phyloP scores from a whole-genome alignment of 2,797 vertebrate genomes.

The Remorina albescens region DNA sequence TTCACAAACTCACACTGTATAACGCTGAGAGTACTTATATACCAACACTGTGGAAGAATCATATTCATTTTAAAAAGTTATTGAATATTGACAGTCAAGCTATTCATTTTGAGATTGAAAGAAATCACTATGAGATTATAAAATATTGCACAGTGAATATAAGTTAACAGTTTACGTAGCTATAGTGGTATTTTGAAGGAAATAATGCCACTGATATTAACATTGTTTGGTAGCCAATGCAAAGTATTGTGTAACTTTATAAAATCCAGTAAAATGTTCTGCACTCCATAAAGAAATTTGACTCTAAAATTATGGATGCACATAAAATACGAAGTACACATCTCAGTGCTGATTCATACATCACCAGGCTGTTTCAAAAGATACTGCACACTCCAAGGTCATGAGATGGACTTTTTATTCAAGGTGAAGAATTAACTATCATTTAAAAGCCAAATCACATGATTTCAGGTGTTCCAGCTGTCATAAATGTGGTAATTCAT shows the following conservation, averaged over 20 bases:
- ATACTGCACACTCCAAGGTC: slow-evolving; percentile 31
- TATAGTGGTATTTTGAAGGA: background rate
- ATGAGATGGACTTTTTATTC: slow-evolving; percentile 12
- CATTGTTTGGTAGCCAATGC: background rate
- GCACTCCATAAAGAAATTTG: slow-evolving; percentile 1
- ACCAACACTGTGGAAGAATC: background rate
- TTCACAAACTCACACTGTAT: background rate
- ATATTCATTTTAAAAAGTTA: background rate
- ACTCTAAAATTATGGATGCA: background rate
- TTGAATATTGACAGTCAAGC: background rate
- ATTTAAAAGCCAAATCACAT: slow-evolving; percentile 70
- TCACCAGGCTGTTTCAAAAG: slow-evolving; percentile 21
- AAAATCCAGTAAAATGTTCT: background rate
- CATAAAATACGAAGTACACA: background rate
- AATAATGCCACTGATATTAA: background rate
- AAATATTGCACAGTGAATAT: background rate
- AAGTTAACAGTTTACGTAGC: background rate
- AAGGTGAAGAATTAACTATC: slow-evolving; percentile 64
- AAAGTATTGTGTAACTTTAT: background rate
- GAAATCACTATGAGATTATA: background rate
- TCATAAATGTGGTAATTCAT: slow-evolving; percentile 78
- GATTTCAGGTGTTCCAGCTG: slow-evolving; percentile 42
- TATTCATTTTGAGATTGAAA: background rate
- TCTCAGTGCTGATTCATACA: slow-evolving; percentile 24
- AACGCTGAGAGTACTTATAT: background rate